Base-by-base conservation (phyloP, 2,888 invertebrate genomes). In the Cerceris rybyensis region DNA sequence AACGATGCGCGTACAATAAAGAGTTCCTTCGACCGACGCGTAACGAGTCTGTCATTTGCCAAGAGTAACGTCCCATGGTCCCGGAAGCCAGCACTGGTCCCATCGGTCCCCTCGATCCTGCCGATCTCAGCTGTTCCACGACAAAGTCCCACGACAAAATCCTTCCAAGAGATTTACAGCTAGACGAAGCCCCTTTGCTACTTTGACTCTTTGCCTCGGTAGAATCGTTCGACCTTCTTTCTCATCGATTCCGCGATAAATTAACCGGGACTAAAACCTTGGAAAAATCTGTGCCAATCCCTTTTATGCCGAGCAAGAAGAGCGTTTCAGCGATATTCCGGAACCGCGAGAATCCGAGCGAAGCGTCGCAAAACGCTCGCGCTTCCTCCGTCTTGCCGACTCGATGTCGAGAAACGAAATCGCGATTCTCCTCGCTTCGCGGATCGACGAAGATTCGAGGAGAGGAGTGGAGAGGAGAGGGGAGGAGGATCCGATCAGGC, bases 21-120 rank as follows among this genome's bases (percentile, higher is more conserved):
- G 86, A 91, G 91, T 91, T 91, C 91, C 91, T 91, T 91, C 88
- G 88, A 88, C 84, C 54, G 70, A 73, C n/a, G 54, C 43, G 13
- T 46, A 17, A 50, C 17, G 55, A 17, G 8, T n/a, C 14, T 14
- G 14, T 52, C 46, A 4, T 46, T 46, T 46, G 1, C 9, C 11
- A 46, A 5, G 11, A 55, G 16, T 52, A 13, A 54, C 17, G 52
- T 42, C 67, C 17, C 13, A 55, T 28, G 60, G n/a, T 9, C 17
- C 17, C 7, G 28, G 55, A 55, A 13, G 17, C 55, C 5, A 6
- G 16, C 28, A n/a, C n/a, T n/a, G n/a, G 28, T 4, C 28, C 28
- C 2, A 28, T 4, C 4, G 28, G 28, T 28, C 28, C 28, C 28
- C 1, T 28, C 28, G 28, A 4, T 28, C 28, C 28, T 28, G 4